These are phyloP conservation scores for Plagiodera versicolora DNA, from an alignment of 2,888 invertebrate genomes.

Conservation along the genomic window DNA sequence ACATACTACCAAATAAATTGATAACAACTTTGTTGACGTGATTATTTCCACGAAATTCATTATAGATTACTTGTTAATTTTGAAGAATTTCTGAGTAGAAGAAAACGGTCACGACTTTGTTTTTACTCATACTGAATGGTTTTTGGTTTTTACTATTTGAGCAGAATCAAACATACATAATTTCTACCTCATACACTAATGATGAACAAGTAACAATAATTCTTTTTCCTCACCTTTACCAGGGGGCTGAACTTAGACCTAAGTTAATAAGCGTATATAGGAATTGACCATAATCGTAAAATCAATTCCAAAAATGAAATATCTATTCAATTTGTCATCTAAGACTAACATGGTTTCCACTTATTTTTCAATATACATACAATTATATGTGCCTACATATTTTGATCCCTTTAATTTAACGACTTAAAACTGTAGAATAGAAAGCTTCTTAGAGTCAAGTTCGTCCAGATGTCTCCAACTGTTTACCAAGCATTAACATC, in stretches of 20 bases:
- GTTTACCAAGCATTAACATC: not conserved
- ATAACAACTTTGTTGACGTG: too few species aligned
- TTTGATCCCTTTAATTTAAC: constrained; percentile 7
- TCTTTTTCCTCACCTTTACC: not conserved
- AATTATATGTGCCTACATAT: not conserved
- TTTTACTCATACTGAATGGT: too few species aligned
- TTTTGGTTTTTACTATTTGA: too few species aligned
- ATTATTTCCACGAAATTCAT: too few species aligned
- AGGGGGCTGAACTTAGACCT: not conserved
- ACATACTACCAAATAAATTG: not conserved
- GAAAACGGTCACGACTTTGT: too few species aligned
- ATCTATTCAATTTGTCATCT: constrained; percentile 9
- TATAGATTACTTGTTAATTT: too few species aligned
- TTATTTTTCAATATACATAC: too few species aligned
- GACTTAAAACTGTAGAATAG: not conserved
- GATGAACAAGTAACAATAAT: not conserved
- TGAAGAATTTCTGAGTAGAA: too few species aligned
- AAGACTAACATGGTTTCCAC: not conserved
- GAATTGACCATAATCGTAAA: constrained; percentile 24
- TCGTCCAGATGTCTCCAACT: not conserved
- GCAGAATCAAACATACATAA: too few species aligned
- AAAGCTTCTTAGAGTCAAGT: not conserved
- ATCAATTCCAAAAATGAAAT: constrained; percentile 16
- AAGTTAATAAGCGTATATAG: constrained; percentile 23
- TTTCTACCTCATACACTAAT: not conserved